Percentiles rank a stretch among this genome's conserved stretches.
Conservation (phyloP, 2,888 invertebrate species). For the Microctonus brassicae region DNA sequence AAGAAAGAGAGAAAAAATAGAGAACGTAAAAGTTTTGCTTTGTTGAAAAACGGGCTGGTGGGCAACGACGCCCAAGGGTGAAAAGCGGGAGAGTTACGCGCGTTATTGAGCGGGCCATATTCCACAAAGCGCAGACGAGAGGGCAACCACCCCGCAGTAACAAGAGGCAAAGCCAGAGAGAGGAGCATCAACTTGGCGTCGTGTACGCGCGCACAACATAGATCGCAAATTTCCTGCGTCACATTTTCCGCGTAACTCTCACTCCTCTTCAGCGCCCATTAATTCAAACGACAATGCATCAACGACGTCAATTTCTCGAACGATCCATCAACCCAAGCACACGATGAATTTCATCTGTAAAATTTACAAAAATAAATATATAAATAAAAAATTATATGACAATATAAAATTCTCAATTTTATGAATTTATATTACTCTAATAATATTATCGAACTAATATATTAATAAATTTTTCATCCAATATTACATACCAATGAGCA, state of each 20-base stretch:
- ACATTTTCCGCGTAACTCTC: not conserved
- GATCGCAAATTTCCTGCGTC: conserved; percentile 20
- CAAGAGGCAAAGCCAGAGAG: not conserved
- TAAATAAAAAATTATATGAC: too few species aligned
- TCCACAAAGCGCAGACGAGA: conserved; percentile 68
- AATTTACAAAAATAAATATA: too few species aligned
- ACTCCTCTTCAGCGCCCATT: too few species aligned
- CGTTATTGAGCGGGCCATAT: conserved; percentile 69
- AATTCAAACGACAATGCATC: not conserved
- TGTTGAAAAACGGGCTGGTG: not conserved
- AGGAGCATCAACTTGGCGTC: conserved; percentile 27
- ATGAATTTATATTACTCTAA: too few species aligned
- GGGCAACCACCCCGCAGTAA: conserved; percentile 66
- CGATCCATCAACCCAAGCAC: too few species aligned
- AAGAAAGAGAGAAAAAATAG: not conserved
- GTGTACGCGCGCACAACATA: conserved; percentile 35
- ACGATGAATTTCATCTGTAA: too few species aligned
- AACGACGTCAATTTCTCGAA: not conserved
- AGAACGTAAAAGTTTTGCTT: not conserved
- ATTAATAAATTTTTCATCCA: too few species aligned
- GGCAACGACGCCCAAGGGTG: conserved; percentile 41
- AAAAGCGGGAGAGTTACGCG: conserved; percentile 59
- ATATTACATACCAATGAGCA: too few species aligned
- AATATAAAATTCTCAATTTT: too few species aligned
- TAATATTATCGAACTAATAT: too few species aligned